phyloP scores from a whole-genome alignment of 2,888 invertebrate genomes.

The Morpho deidamia region DNA sequence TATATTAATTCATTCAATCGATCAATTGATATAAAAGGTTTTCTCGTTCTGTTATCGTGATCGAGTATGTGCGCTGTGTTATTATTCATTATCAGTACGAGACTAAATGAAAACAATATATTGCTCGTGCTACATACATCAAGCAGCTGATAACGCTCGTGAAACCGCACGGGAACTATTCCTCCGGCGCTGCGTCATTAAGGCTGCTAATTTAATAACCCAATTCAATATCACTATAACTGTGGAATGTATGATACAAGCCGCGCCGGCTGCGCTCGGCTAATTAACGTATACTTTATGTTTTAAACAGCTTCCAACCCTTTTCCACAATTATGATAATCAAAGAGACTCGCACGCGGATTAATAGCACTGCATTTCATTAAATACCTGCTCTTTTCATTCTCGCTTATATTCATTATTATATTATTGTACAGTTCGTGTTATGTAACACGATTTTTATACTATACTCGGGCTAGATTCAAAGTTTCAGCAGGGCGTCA shows the following conservation, averaged over 20 bases:
- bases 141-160: not conserved
- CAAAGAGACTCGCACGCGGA: slow-evolving; percentile 5
- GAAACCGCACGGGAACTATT: not conserved
- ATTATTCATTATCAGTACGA: too few species aligned
- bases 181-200: slow-evolving; percentile 5
- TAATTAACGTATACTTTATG: slow-evolving; percentile 11
- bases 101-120: too few species aligned
- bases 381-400: not conserved
- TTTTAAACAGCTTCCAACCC: slow-evolving; percentile 11
- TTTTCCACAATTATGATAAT: slow-evolving; percentile 17
- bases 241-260: slow-evolving; percentile 2
- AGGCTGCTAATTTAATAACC: slow-evolving; percentile 11
- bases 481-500: too few species aligned
- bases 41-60: too few species aligned
- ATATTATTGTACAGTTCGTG: too few species aligned
- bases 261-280: slow-evolving; percentile 1
- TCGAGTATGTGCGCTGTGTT: too few species aligned
- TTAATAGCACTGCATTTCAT: slow-evolving; percentile 12
- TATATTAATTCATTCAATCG: too few species aligned
- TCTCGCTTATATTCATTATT: too few species aligned
- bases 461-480: too few species aligned
- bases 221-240: slow-evolving; percentile 15
- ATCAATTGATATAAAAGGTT: too few species aligned
- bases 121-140: too few species aligned
- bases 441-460: too few species aligned